Conservation (phyloP, 2,888 invertebrate genomes). For the Apeira syringaria region DNA sequence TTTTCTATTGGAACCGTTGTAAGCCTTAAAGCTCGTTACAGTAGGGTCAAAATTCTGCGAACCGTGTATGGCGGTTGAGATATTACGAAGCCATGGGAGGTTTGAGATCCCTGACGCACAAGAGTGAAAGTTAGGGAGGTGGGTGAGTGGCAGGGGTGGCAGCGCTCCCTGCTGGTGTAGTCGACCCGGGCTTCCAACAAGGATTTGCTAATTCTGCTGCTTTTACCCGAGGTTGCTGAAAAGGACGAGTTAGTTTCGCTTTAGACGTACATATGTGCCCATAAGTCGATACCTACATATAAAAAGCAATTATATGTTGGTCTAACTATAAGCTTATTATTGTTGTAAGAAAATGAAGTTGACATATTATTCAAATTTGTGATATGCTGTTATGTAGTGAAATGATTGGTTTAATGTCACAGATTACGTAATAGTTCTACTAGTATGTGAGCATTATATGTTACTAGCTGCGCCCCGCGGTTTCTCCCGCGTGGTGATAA, state of each 20-base stretch:
- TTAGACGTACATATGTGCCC: too few relatives aligned
- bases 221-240: slow-evolving; percentile 57
- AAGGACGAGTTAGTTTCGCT: slow-evolving; percentile 41
- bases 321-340: too few relatives aligned
- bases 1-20: slow-evolving; percentile 50
- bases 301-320: too few relatives aligned
- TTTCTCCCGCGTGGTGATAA: too few relatives aligned
- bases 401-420: too few relatives aligned
- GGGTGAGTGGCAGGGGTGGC: slow-evolving; percentile 62
- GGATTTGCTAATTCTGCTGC: slow-evolving; percentile 81
- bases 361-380: too few relatives aligned
- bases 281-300: too few relatives aligned
- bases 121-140: slow-evolving; percentile 76
- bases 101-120: slow-evolving; percentile 77
- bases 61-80: slow-evolving; percentile 45
- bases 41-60: slow-evolving; percentile 42
- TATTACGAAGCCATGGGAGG: slow-evolving; percentile 57
- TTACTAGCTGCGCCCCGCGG: too few relatives aligned
- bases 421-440: too few relatives aligned
- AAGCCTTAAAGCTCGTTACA: slow-evolving; percentile 46
- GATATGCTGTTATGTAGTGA: too few relatives aligned
- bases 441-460: too few relatives aligned
- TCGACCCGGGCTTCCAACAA: slow-evolving; percentile 76
- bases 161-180: slow-evolving; percentile 72
- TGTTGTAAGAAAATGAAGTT: too few relatives aligned